Percentiles rank a stretch among this genome's conserved stretches.
These are phyloP conservation scores for Epizoanthus stellaris DNA, from an alignment of 92 coral and sea anemone species.

Conservation along the genomic window DNA sequence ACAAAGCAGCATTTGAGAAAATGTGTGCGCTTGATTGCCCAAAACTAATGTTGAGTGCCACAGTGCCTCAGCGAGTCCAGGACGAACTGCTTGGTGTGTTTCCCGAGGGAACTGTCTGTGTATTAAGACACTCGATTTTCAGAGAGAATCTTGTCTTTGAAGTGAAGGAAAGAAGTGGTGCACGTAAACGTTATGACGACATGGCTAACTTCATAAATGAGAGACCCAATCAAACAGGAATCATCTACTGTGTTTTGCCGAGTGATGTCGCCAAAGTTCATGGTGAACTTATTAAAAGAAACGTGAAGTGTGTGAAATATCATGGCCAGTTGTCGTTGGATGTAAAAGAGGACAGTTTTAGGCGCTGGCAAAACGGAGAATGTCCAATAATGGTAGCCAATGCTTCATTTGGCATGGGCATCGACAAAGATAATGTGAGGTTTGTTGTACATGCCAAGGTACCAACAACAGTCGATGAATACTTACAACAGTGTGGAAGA, in stretches of 20 bases:
- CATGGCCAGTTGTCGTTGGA: slow-evolving; percentile 28
- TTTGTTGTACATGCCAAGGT: slow-evolving; percentile 21
- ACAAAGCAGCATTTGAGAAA: slow-evolving; percentile 23
- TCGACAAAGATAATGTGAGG: slow-evolving; percentile 9
- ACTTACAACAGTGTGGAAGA: slow-evolving; percentile 38
- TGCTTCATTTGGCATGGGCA: slow-evolving; percentile 45
- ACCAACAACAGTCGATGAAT: slow-evolving; percentile 37
- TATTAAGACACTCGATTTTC: slow-evolving; percentile 2
- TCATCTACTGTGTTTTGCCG: slow-evolving; percentile 10
- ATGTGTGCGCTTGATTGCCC: slow-evolving; percentile 19
- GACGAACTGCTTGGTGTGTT: background rate
- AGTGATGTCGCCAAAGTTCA: slow-evolving; percentile 15
- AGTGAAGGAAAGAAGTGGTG: background rate
- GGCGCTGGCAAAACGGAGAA: slow-evolving; percentile 10
- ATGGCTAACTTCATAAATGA: background rate
- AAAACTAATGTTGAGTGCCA: slow-evolving; percentile 52
- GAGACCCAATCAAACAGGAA: background rate
- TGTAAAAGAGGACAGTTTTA: slow-evolving; percentile 19
- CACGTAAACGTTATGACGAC: background rate
- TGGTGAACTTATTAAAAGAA: slow-evolving; percentile 8
- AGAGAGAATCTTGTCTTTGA: background rate
- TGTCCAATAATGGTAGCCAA: slow-evolving; percentile 23
- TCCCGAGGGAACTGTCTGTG: background rate
- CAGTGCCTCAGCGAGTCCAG: slow-evolving; percentile 13
- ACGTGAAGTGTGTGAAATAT: slow-evolving; percentile 10